These are phyloP conservation scores for Mesocentrotus franciscanus DNA, from an alignment of 53 echinoderm and acorn worm genomes.

Conservation along the genomic window DNA sequence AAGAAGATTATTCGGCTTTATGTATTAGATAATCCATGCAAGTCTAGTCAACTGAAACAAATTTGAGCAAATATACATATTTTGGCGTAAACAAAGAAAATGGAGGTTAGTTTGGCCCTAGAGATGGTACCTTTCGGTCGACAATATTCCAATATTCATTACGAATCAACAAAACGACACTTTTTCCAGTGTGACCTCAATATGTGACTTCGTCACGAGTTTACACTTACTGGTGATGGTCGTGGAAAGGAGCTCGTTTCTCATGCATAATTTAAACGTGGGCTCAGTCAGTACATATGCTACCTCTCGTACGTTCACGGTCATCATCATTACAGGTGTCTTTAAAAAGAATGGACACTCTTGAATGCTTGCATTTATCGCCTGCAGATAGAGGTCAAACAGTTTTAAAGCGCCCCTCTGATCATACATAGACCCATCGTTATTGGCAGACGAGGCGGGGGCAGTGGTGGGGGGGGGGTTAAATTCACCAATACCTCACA, in stretches of 20 bases:
- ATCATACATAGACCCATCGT: neutral
- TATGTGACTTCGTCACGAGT: neutral
- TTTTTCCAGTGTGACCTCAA: neutral
- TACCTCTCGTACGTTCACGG: neutral
- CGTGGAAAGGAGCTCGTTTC: neutral
- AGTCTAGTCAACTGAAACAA: neutral
- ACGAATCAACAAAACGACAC: neutral
- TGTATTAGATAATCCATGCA: neutral
- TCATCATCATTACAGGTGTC: conserved; percentile 21
- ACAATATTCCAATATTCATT: neutral
- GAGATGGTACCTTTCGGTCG: neutral
- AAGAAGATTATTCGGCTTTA: neutral
- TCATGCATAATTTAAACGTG: neutral
- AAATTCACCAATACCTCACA: no score
- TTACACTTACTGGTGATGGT: neutral
- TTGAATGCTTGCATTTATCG: neutral
- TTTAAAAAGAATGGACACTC: neutral
- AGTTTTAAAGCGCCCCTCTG: neutral
- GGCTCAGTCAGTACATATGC: neutral
- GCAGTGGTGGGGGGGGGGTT: no score
- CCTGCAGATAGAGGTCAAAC: conserved; percentile 26
- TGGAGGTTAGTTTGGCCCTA: neutral
- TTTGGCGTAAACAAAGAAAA: neutral
- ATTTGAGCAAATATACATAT: neutral
- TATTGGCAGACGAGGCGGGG: neutral